These are phyloP conservation scores for Augochlora pura DNA, from an alignment of 1,140 invertebrate species.

Conservation along the genomic window DNA sequence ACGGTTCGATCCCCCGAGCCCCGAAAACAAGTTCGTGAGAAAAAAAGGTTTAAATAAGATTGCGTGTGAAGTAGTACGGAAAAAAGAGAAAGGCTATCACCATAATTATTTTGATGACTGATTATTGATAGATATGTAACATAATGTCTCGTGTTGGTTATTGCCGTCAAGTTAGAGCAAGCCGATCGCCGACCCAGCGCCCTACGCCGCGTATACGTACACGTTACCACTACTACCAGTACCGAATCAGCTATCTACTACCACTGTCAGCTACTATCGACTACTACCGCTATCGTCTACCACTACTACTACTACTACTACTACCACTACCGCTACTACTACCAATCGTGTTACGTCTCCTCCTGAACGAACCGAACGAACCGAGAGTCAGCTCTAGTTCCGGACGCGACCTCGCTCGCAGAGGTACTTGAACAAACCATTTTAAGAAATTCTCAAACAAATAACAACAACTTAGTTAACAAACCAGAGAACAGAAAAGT, in stretches of 20 bases:
- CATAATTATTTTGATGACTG: conserved; percentile 27
- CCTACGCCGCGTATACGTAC: conserved; percentile 78
- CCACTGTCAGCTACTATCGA: conserved; percentile 77
- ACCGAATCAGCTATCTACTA: conserved; percentile 76
- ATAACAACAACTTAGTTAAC: too few species aligned
- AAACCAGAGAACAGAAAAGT: too few species aligned
- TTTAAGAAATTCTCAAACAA: conserved; percentile 33
- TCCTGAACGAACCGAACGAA: conserved; percentile 76
- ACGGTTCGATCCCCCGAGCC: background rate
- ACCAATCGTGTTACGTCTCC: conserved; percentile 76
- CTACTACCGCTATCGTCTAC: conserved; percentile 72
- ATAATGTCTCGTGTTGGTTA: conserved; percentile 74
- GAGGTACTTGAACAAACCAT: conserved; percentile 71
- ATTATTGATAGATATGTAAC: conserved; percentile 66
- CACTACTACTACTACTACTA: conserved; percentile 71
- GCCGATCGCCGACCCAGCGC: conserved; percentile 77
- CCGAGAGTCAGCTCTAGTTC: conserved; percentile 75
- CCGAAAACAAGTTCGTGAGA: background rate
- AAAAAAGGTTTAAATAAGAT: background rate
- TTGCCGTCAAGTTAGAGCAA: conserved; percentile 79
- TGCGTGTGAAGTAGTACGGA: too few species aligned
- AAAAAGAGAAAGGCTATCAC: too few species aligned
- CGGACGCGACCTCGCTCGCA: conserved; percentile 74
- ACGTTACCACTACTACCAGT: conserved; percentile 74
- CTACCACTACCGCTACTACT: conserved; percentile 71